These are phyloP conservation scores for Ichneumoninae sp. DNA, from an alignment of 2,888 invertebrate genomes.

Conservation along the genomic window DNA sequence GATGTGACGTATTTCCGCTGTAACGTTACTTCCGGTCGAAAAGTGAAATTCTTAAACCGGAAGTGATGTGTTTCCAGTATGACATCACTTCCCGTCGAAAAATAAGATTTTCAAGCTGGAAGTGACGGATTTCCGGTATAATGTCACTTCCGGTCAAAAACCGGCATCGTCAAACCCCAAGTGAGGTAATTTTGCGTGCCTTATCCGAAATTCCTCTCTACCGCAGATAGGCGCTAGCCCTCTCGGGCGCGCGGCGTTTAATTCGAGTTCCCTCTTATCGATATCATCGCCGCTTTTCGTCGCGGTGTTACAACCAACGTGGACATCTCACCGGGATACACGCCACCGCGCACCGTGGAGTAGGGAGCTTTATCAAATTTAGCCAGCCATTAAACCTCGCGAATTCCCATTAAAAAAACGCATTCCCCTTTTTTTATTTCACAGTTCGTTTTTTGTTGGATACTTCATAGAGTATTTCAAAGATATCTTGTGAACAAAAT, in stretches of 20 bases:
- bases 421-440: neutral
- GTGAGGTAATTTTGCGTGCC: slow-evolving; percentile 32
- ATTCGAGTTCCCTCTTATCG: slow-evolving; percentile 50
- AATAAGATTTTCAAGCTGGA: too few species aligned
- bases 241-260: slow-evolving; percentile 41
- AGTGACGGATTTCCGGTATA: too few species aligned
- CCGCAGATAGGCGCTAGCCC: slow-evolving; percentile 51
- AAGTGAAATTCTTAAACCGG: too few species aligned
- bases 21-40: too few species aligned
- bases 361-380: neutral
- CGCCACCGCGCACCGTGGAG: neutral
- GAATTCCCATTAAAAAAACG: neutral
- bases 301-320: slow-evolving; percentile 33
- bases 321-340: slow-evolving; percentile 10
- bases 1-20: too few species aligned
- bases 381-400: slow-evolving; percentile 2
- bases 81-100: too few species aligned
- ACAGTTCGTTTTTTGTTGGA: neutral
- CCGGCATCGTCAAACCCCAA: too few species aligned
- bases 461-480: neutral
- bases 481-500: neutral
- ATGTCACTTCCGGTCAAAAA: too few species aligned
- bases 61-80: too few species aligned
- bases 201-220: slow-evolving; percentile 73
- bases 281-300: slow-evolving; percentile 47